Evolutionary conservation across 2,888 invertebrate species (phyloP), one percentile per base, ranked within the genome.

Genomic region (Aquatica leii): DNA sequence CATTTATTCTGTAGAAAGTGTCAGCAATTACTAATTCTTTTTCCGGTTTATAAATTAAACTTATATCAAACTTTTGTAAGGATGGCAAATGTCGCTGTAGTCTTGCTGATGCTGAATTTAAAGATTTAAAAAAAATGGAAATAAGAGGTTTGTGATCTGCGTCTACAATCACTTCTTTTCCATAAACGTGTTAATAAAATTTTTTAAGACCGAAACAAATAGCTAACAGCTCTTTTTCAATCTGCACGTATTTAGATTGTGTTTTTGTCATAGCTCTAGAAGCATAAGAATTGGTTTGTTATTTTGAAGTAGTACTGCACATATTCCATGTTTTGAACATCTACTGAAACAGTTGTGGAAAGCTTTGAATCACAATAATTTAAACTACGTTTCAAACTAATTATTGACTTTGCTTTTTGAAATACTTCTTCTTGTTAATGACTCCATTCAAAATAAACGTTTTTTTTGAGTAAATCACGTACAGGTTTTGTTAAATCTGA

Each of bases 181-280:
- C n/a, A n/a, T n/a, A n/a, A n/a, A n/a, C n/a, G 48, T 31, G 24
- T 50, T 21, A 15, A 21, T 11, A 48, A 48, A 77, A 78, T 55
- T 72, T 74, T 8, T 69, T 50, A 53, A 75, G 73, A 1, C 69
- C 76, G 65, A 77, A 77, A 8, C 64, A 66, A 37, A 78, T 76
- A n/a, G n/a, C n/a, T n/a, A n/a, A n/a, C n/a, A 0, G 77, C 76
- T 5, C 73, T n/a, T 77, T 77, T 54, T 77, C 76, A n/a, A 76
- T 76, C 62, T 75, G 74, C 12, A 73, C 70, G 63, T 74, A 75
- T 8, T 57, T 69, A 21, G 60, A 6, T 66, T 77, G 73, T 2
- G 71, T 74, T 34, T 51, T 40, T 8, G 48, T 62, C 17, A 77
- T 37, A 12, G 31, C 24, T 11, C 14, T 24, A 15, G 76, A 76